Evolutionary conservation across 2,113 vertebrate species (phyloP), one percentile per base, ranked within the genome.

Genomic region (Melanerpes aurifrons): DNA sequence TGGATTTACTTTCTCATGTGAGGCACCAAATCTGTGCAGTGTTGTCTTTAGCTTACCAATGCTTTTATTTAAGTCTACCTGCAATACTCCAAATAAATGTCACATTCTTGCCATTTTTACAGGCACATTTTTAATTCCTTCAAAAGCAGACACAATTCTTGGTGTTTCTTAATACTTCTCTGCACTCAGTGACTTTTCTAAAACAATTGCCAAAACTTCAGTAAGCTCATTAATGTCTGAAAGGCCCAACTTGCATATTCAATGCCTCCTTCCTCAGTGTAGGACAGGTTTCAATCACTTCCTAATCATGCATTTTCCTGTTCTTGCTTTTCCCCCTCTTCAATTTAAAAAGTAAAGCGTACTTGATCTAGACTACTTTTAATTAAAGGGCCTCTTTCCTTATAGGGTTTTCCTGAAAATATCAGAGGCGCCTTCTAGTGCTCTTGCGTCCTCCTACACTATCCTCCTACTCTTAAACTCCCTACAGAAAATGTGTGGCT

Each of bases 341-440:
- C 82, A 94, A 68, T 83, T 95, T 86, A 71, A 91, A 91, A 71
- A 86, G 72, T 37, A 91, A 91, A 68, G 85, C 43, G 32, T 68
- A 91, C 79, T 93, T 89, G 47, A 93, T 93, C 82, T 91, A 57
- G 22, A 54, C 89, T 90, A 43, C 88, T 89, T 93, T 94, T 94
- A 92, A 96, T 90, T 80, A 91, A 95, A 91, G 35, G 31, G 25
- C 19, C 78, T 94, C 31, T 63, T 82, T 85, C 68, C 75, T 90
- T 74, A 87, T 15, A 89, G 35, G 28, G 57, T 93, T 89, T 85
- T 70, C 71, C 64, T 91, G 82, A 82, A 54, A 93, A 93, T 71
- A 92, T 76, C 61, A 91, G 91, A 90, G 93, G 78, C 74, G 89
- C 43, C 32, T 95, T 86, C 66, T 66, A 93, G 83, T 75, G 62